These are phyloP conservation scores for Himalopsyche phryganea DNA, from an alignment of 1,140 invertebrate species.

Conservation along the genomic window DNA sequence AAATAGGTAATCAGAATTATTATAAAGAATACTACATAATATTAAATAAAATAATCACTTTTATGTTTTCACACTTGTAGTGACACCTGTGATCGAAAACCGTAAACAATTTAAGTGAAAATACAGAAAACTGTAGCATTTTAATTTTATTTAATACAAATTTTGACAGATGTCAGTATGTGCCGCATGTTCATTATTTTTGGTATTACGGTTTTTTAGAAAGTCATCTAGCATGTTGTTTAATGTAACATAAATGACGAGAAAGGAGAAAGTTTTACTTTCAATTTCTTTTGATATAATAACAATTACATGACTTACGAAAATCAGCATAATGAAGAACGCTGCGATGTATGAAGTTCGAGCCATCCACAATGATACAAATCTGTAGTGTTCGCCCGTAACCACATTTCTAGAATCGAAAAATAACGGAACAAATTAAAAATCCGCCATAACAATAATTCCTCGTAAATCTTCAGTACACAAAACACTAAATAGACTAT, in stretches of 20 bases:
- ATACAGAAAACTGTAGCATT: too few species aligned
- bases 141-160: too few species aligned
- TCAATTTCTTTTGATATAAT: background rate
- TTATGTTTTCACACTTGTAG: too few species aligned
- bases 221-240: background rate
- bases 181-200: background rate
- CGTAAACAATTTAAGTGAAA: too few species aligned
- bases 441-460: background rate
- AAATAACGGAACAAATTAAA: conserved; percentile 4
- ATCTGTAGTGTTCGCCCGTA: conserved; percentile 97
- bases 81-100: too few species aligned
- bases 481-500: too few species aligned
- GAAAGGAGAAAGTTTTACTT: background rate
- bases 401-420: conserved; percentile 84
- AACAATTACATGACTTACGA: conserved; percentile 74
- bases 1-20: too few species aligned
- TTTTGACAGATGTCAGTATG: too few species aligned
- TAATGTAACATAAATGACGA: background rate
- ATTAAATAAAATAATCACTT: too few species aligned
- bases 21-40: too few species aligned
- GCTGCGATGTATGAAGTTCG: conserved; percentile 89
- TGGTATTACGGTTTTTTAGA: background rate
- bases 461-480: too few species aligned
- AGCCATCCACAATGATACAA: conserved; percentile 96
- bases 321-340: conserved; percentile 95